Percentiles rank a stretch among this genome's conserved stretches.
Conservation (phyloP, 2,113 vertebrate species). For the Neoarius graeffei region DNA sequence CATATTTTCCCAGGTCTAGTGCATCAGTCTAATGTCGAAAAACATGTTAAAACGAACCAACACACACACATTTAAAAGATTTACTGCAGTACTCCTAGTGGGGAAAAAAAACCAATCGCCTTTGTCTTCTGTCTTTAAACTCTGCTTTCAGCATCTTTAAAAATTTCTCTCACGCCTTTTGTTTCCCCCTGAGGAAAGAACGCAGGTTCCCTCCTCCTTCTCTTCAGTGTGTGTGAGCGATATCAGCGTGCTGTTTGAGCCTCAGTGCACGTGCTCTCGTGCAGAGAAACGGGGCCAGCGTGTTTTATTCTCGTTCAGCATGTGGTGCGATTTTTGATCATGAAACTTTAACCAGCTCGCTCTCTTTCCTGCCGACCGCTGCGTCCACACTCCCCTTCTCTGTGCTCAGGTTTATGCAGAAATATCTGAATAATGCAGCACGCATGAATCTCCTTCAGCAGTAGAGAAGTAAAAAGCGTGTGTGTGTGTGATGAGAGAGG, state of each 20-base stretch:
- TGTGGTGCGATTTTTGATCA: conserved; percentile 14
- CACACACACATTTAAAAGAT: not conserved
- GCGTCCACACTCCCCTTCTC: conserved; percentile 2
- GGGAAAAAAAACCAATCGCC: too few relatives aligned
- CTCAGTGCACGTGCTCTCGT: not conserved
- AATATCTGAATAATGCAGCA: conserved; percentile 19
- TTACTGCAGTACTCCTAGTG: not conserved
- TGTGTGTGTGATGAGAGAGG: not conserved
- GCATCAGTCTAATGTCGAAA: not conserved
- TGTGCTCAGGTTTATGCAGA: not conserved
- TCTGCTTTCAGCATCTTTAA: not conserved
- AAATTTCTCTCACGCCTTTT: not conserved
- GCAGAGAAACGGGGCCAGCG: not conserved
- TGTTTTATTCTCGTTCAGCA: conserved; percentile 8
- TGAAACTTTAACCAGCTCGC: conserved; percentile 25
- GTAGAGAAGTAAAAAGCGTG: not conserved
- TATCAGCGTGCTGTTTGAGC: not conserved
- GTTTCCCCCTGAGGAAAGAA: not conserved
- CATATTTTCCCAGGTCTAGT: not conserved
- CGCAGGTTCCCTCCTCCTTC: too few relatives aligned
- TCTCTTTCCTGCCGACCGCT: not conserved
- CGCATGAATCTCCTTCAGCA: not conserved
- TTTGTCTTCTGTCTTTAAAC: not conserved
- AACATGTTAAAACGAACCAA: not conserved
- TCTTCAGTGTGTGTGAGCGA: not conserved